Evolutionary conservation across 2,888 invertebrate species (phyloP).

Genomic region (Petrolisthes cinctipes): DNA sequence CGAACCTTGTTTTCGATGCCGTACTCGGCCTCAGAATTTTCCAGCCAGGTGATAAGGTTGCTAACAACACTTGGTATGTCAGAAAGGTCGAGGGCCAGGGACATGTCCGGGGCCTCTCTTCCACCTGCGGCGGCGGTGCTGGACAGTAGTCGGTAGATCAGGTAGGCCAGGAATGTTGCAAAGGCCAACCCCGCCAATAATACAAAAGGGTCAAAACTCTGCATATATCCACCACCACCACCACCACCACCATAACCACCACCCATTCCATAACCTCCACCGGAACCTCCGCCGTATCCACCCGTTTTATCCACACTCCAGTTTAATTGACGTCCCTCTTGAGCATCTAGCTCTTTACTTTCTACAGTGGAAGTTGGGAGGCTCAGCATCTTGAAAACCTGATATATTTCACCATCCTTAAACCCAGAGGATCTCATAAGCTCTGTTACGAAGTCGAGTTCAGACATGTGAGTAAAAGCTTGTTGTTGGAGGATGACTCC

Average conservation of each 20-base stretch:
- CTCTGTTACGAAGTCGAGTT: conserved; percentile 59
- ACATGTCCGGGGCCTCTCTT: conserved; percentile 46
- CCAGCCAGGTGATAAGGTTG: conserved; percentile 58
- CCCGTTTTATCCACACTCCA: conserved; percentile 50
- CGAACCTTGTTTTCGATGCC: background rate
- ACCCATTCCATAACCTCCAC: conserved; percentile 24
- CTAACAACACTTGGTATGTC: conserved; percentile 56
- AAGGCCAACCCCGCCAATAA: conserved; percentile 63
- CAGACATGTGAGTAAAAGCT: conserved; percentile 51
- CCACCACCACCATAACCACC: conserved; percentile 30
- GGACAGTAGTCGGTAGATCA: conserved; percentile 60
- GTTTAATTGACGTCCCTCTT: conserved; percentile 38
- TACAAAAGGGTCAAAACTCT: conserved; percentile 62
- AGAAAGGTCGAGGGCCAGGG: conserved; percentile 55
- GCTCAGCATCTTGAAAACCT: conserved; percentile 57
- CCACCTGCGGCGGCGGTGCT: conserved; percentile 38
- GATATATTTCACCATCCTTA: conserved; percentile 52
- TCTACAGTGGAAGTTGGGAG: conserved; percentile 28
- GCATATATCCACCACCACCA: conserved; percentile 56
- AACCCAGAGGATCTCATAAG: conserved; percentile 62
- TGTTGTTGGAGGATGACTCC: conserved; percentile 43
- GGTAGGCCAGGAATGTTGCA: conserved; percentile 63
- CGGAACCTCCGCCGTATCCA: conserved; percentile 47
- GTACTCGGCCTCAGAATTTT: conserved; percentile 41
- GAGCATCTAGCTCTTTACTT: background rate